Conservation (phyloP, 1,140 invertebrate genomes). For the Holcopasites calliopsidis region DNA sequence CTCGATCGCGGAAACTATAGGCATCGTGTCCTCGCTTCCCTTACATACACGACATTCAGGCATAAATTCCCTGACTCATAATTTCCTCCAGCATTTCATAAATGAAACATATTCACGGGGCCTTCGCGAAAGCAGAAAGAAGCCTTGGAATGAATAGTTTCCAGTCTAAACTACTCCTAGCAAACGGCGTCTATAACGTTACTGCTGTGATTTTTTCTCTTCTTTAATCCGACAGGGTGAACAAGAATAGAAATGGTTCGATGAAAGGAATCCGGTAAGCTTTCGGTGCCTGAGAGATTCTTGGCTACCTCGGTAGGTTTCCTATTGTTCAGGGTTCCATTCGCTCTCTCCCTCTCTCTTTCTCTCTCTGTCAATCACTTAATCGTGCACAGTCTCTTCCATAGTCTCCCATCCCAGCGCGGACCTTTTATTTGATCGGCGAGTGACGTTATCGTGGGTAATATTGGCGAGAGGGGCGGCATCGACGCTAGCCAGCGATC, state of each 20-base stretch:
- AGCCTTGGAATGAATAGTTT: conserved; percentile 10
- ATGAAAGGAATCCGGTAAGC: background rate
- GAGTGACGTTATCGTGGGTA: conserved; percentile 62
- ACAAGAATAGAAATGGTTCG: background rate
- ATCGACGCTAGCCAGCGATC: conserved; percentile 51
- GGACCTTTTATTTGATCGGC: conserved; percentile 59
- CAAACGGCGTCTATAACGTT: background rate
- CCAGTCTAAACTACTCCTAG: background rate
- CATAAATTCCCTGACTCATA: conserved; percentile 21
- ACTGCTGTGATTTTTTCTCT: too few species aligned
- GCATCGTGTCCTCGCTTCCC: conserved; percentile 32
- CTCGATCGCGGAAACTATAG: background rate
- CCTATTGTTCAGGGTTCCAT: background rate
- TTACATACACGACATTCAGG: conserved; percentile 18
- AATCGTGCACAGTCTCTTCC: conserved; percentile 2
- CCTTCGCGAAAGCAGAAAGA: background rate
- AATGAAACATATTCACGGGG: background rate
- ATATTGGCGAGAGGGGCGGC: conserved; percentile 53
- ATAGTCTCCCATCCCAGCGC: background rate
- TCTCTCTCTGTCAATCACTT: conserved; percentile 48
- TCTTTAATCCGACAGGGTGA: background rate
- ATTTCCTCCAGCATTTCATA: background rate
- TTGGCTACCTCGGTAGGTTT: background rate
- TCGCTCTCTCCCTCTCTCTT: background rate
- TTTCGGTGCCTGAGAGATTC: background rate